These are phyloP conservation scores for Scaptodrosophila latifasciaeformis DNA, from an alignment of 2,888 invertebrate species.

Conservation along the genomic window DNA sequence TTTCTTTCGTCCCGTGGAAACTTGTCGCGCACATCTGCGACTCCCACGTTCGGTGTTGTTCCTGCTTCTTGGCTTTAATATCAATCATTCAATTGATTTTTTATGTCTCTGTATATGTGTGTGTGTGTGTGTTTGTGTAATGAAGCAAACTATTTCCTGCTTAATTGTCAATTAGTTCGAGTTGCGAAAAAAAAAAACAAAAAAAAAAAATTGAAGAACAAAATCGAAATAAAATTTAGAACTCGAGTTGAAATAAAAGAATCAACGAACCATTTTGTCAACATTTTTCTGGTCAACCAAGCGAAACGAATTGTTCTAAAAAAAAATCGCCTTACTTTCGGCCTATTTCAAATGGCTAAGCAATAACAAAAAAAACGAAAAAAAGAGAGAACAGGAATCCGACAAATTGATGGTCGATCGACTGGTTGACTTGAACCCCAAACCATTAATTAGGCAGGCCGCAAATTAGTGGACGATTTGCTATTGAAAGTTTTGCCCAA, in stretches of 20 bases:
- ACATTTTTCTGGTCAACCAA: slow-evolving; percentile 40
- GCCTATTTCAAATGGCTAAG: slow-evolving; percentile 39
- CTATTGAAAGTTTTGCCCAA: background rate
- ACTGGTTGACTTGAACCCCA: slow-evolving; percentile 16
- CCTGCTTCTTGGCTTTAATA: slow-evolving; percentile 29
- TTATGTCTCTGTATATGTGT: background rate
- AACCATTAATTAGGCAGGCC: slow-evolving; percentile 58
- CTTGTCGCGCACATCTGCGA: slow-evolving; percentile 13
- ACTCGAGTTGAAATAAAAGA: too few relatives aligned
- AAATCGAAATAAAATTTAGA: background rate
- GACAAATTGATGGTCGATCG: background rate
- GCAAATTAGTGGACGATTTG: slow-evolving; percentile 60
- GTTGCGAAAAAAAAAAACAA: background rate
- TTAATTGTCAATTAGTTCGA: slow-evolving; percentile 64
- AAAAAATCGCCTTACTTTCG: too few relatives aligned
- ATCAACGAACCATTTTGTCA: slow-evolving; percentile 35
- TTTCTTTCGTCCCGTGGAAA: slow-evolving; percentile 1
- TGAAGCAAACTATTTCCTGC: slow-evolving; percentile 53
- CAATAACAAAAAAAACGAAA: background rate
- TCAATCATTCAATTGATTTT: slow-evolving; percentile 55
- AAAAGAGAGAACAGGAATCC: background rate
- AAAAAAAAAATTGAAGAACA: background rate
- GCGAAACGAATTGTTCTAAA: slow-evolving; percentile 42
- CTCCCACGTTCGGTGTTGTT: background rate
- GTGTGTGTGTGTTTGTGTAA: slow-evolving; percentile 22